Evolutionary conservation across 1,140 invertebrate genomes (phyloP), one percentile per base, ranked within the genome.

Genomic region (Gonatopus flavifemur): DNA sequence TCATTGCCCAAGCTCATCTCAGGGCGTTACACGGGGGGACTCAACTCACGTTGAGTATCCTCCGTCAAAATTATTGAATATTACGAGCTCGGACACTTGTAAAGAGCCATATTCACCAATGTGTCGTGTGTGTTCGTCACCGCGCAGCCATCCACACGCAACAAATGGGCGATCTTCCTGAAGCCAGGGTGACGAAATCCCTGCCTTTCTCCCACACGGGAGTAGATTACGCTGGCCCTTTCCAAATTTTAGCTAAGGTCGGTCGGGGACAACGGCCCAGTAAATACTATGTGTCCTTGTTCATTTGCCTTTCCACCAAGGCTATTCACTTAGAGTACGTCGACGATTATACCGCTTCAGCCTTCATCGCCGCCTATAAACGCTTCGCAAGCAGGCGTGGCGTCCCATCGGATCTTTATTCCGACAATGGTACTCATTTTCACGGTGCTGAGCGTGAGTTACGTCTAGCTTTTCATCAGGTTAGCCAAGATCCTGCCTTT

Each of bases 141-240:
- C 65, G 2, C 56, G 54, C 9, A 25, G 68, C 24, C 67, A 69
- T 38, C 40, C 62, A 35, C 51, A 70, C 28, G 0, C 56, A 62
- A 38, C 37, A 59, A 13, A 74, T 78, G 72, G 67, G 57, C 7
- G 35, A 70, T 45, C 55, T 79, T 13, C 70, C 72, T 2, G 1
- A 13, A 3, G 22, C 37, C 10, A 49, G 74, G 16, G 53, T 72
- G 2, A 59, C 25, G 3, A 50, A 53, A 3, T 18, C 48, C 3
- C 28, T 59, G 7, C 53, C 64, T 0, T 74, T 74, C 30, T 18
- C 25, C 7, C 38, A 55, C 13, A 43, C 43, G 7, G n/a, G n/a
- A n/a, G n/a, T n/a, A 70, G 67, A 28, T 28, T 28, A 28, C 25
- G 25, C 25, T 12, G 25, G 25, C 12, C 25, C 25, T 7, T 28